These are phyloP conservation scores for Charina bottae DNA, from an alignment of 2,113 vertebrate genomes.

Conservation along the genomic window DNA sequence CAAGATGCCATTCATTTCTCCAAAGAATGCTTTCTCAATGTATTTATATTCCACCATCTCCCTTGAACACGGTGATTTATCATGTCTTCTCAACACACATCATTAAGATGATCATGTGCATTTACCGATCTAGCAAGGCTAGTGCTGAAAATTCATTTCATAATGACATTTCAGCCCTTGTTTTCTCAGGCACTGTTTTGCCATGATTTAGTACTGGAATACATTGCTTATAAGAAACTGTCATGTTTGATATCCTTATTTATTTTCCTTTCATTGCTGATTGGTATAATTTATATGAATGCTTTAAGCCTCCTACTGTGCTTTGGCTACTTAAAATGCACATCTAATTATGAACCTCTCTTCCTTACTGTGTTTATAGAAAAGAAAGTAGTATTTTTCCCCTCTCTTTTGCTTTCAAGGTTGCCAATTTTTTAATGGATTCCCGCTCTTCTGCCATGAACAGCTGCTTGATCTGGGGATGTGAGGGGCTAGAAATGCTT, in stretches of 20 bases:
- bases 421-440: background rate
- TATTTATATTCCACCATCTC: conserved; percentile 32
- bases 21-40: conserved; percentile 11
- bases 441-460: background rate
- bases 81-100: conserved; percentile 44
- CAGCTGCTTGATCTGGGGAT: background rate
- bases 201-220: conserved; percentile 42
- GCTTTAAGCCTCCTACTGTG: conserved; percentile 53
- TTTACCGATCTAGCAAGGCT: conserved; percentile 49
- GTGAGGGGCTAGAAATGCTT: background rate
- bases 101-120: conserved; percentile 26
- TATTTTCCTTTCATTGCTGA: conserved; percentile 49
- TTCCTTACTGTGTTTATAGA: conserved; percentile 45
- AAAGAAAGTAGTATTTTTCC: background rate
- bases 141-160: conserved; percentile 28
- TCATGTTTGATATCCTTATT: conserved; percentile 48
- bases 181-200: conserved; percentile 52
- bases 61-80: conserved; percentile 48
- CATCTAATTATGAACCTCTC: conserved; percentile 60
- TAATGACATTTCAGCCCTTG: conserved; percentile 40
- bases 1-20: background rate
- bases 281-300: conserved; percentile 68
- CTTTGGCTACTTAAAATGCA: conserved; percentile 56
- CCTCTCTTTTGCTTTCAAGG: background rate
- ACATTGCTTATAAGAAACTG: conserved; percentile 40